phyloP scores from a whole-genome alignment of 2,888 invertebrate genomes.

The Xanthorhoe designata region DNA sequence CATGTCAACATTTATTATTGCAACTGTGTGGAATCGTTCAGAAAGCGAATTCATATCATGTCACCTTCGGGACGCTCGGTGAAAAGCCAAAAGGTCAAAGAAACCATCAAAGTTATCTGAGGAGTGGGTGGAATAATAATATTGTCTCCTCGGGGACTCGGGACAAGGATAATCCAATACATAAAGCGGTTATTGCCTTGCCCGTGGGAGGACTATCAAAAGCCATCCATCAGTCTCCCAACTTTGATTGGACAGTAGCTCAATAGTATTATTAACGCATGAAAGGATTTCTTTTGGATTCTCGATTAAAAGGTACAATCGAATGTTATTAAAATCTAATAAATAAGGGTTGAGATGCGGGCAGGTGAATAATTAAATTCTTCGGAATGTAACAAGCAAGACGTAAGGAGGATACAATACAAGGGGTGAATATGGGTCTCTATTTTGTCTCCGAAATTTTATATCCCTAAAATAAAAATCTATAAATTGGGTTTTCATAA shows the following conservation, averaged over 20 bases:
- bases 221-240: constrained; percentile 44
- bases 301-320: constrained; percentile 53
- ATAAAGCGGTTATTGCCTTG: constrained; percentile 59
- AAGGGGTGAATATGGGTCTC: no score
- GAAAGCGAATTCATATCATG: constrained; percentile 65
- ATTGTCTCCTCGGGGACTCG: constrained; percentile 69
- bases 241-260: constrained; percentile 40
- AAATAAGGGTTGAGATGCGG: constrained; percentile 65
- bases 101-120: constrained; percentile 65
- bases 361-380: constrained; percentile 75
- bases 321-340: constrained; percentile 61
- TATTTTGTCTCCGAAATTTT: no score
- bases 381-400: constrained; percentile 65
- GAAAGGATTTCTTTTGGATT: constrained; percentile 48
- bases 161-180: constrained; percentile 64
- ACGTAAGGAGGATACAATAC: constrained; percentile 43
- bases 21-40: constrained; percentile 59
- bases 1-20: constrained; percentile 33
- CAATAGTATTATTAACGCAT: constrained; percentile 39
- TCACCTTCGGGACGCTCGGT: constrained; percentile 63
- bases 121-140: constrained; percentile 63
- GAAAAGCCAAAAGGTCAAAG: constrained; percentile 68
- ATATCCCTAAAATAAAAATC: no score
- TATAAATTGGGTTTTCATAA: no score
- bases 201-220: constrained; percentile 47